A percentile compares a stretch with the other conserved stretches of the same genome.
Conservation (phyloP, 1,140 invertebrate species). For the Galleria mellonella region DNA sequence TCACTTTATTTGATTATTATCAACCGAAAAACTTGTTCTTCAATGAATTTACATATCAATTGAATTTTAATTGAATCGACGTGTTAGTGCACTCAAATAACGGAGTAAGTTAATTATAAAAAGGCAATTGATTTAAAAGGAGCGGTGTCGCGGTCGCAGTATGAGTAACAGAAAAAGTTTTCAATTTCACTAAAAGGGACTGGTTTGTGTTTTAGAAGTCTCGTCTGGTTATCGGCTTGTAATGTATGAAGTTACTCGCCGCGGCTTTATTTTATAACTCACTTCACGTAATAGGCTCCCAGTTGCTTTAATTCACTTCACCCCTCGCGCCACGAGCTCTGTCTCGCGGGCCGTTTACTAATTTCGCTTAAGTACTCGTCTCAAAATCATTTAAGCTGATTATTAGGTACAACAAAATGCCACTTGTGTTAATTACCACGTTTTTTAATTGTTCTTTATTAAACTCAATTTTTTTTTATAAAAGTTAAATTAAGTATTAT, state of each 20-base stretch:
- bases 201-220: constrained; percentile 75
- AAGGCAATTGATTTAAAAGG: constrained; percentile 72
- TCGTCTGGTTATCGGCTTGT: constrained; percentile 73
- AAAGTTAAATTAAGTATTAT: too few species aligned
- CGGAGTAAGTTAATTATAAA: constrained; percentile 70
- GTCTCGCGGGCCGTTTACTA: constrained; percentile 32
- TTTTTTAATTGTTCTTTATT: neutral
- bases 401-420: too few species aligned
- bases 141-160: constrained; percentile 58
- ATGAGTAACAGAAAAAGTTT: constrained; percentile 74
- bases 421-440: too few species aligned
- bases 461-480: too few species aligned
- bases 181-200: constrained; percentile 76
- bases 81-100: constrained; percentile 64
- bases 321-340: constrained; percentile 13
- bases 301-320: constrained; percentile 59
- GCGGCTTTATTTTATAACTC: constrained; percentile 71
- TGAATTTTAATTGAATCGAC: constrained; percentile 60
- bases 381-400: constrained; percentile 9
- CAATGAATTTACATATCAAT: constrained; percentile 57
- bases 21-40: constrained; percentile 52
- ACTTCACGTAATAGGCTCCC: constrained; percentile 66
- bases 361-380: constrained; percentile 30
- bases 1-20: constrained; percentile 51
- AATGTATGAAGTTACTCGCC: constrained; percentile 71